Base-by-base conservation (phyloP, 2,888 invertebrate genomes). In the Odontothrips loti region DNA sequence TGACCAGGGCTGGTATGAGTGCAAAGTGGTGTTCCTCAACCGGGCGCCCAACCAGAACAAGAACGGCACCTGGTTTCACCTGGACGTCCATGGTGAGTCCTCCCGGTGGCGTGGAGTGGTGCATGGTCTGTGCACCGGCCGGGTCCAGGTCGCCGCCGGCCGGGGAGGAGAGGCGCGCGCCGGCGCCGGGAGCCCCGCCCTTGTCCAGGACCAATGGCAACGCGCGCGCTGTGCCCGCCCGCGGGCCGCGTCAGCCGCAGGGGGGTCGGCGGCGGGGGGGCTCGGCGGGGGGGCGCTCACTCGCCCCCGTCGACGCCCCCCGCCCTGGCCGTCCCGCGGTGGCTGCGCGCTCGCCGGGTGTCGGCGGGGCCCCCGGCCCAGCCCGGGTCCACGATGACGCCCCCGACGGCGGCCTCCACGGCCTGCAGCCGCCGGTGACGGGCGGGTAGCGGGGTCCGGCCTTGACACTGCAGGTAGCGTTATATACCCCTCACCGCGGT, bases 1-100 rank as follows among this genome's bases (percentile, higher is more conserved):
- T 86, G 98, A 98, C 90, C 95, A 95, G 88, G 98, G 98, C 88
- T 98, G 98, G 98, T 98, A 96, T 91, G 95, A 96, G 90, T 96
- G 96, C 90, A 91, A 90, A 85, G 96, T 98, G 89, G 95, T 96
- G 88, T 97, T 97, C 90, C 94, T 97, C 89, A 96, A 97, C 89
- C 94, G 97, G 86, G 94, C 95, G 86, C 96, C 96, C 85, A 96
- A 95, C 88, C 93, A 94, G 90, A 96, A 95, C 90, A 96, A 95
- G 89, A 96, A 95, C 90, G 97, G 98, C 87, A 97, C 97, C 86
- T 98, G 97, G 97, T 97, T 98, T 90, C 97, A 98, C 89, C 92
- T 98, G 88, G 96, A 97, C 90, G 97, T 98, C 87, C 96, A 97
- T 90, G 90, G 91, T 91, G 86, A 89, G 89, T 86, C 68, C 10